Evolutionary conservation across 2,797 vertebrate species (phyloP), one percentile per base, ranked within the genome.

Genomic region (Serranus cabrilla): DNA sequence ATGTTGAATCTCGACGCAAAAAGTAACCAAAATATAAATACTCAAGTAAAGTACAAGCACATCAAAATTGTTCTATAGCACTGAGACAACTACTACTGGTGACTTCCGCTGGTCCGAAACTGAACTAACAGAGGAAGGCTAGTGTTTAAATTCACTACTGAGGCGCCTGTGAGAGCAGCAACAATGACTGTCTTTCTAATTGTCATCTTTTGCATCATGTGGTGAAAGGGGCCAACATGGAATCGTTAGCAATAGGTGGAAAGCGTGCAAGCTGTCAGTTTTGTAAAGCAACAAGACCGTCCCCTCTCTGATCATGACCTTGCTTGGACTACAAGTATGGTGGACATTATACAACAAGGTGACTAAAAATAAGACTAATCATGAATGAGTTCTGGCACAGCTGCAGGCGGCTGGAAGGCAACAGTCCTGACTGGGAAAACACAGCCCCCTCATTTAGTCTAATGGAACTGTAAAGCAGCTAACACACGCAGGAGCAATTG

Each of bases 391-490:
- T 78, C 37, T 80, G 62, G 76, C 68, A 62, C 76, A 61, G 63
- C 27, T 61, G 78, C 74, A 60, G 50, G 63, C 37, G 14, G 67
- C 76, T 74, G 71, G 71, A 79, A 74, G 54, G 69, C 68, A 84
- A 74, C 71, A 37, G 20, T 20, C 67, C 66, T 39, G 76, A 84
- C 74, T 82, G 69, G 71, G 80, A 85, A 87, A 88, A 87, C 77
- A 81, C 71, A 86, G 74, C 60, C 78, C 73, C 66, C 62, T 89
- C 76, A 83, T 87, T 82, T 83, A 78, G 83, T 43, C 73, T 87
- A 82, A 89, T 84, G 71, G 81, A 80, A 84, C 80, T 80, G 85
- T 76, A 83, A 87, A 86, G 82, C 76, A 86, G 80, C 91, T 78
- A 83, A 81, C 76, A 90, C 87, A 90, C 63, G 76, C 80, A 81